A percentile compares a stretch with the other conserved stretches of the same genome.
These are phyloP conservation scores for Calliphora vomitoria DNA, from an alignment of 2,888 invertebrate genomes.

Conservation along the genomic window DNA sequence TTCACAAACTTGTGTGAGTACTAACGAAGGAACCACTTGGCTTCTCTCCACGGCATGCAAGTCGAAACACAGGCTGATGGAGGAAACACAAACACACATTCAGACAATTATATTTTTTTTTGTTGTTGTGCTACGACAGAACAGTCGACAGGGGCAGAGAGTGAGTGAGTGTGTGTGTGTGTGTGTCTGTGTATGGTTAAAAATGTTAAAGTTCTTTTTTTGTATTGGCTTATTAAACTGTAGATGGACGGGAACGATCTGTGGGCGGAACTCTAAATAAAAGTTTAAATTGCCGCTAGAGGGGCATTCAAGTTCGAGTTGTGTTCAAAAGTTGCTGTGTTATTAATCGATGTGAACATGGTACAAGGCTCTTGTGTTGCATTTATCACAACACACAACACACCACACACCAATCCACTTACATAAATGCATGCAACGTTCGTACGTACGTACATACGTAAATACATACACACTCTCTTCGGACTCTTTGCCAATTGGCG, in stretches of 20 bases:
- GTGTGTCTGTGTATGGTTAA: slow-evolving; percentile 50
- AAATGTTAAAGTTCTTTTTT: slow-evolving; percentile 70
- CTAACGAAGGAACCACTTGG: slow-evolving; percentile 56
- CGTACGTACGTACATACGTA: no score
- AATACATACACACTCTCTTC: slow-evolving; percentile 13
- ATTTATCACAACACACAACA: slow-evolving; percentile 34
- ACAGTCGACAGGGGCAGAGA: slow-evolving; percentile 45
- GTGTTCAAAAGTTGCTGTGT: slow-evolving; percentile 59
- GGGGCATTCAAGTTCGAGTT: slow-evolving; percentile 76
- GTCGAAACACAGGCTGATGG: slow-evolving; percentile 35
- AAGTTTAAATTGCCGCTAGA: slow-evolving; percentile 81
- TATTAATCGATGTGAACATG: slow-evolving; percentile 71
- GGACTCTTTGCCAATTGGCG: slow-evolving; percentile 72
- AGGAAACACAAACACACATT: slow-evolving; percentile 62
- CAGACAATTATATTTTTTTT: slow-evolving; percentile 18
- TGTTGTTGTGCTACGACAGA: slow-evolving; percentile 29
- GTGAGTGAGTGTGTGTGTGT: slow-evolving; percentile 16
- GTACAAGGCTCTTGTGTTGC: slow-evolving; percentile 56
- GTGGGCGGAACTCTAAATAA: slow-evolving; percentile 77
- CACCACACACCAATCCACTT: neutral
- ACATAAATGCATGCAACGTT: neutral
- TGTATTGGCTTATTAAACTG: slow-evolving; percentile 74
- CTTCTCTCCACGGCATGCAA: slow-evolving; percentile 2
- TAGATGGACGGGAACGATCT: slow-evolving; percentile 73
- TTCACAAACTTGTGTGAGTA: slow-evolving; percentile 36